phyloP scores from a whole-genome alignment of 1,140 invertebrate genomes.

The Charaxes varanes region DNA sequence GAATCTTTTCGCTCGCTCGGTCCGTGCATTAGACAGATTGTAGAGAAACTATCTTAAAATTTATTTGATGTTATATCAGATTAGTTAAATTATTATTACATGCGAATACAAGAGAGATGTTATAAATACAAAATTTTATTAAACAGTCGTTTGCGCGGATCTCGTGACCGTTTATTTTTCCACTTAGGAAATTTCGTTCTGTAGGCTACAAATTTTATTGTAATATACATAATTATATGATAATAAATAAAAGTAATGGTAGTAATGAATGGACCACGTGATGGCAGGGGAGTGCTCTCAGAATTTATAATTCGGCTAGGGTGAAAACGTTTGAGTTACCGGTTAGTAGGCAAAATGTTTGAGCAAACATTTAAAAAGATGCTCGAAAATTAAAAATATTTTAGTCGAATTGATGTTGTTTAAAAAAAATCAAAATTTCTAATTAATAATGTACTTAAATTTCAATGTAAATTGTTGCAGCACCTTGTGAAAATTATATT shows the following conservation, averaged over 20 bases:
- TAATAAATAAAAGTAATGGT: conserved; percentile 43
- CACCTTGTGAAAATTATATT: conserved; percentile 63
- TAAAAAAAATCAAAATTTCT: conserved; percentile 67
- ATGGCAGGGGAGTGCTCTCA: conserved; percentile 64
- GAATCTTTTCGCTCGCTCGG: conserved; percentile 25
- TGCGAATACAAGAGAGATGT: background rate
- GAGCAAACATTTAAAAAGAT: conserved; percentile 71
- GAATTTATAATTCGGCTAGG: conserved; percentile 65
- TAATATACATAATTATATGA: conserved; percentile 59
- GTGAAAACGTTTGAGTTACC: conserved; percentile 58
- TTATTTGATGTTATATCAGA: conserved; percentile 4
- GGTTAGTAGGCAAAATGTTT: conserved; percentile 64
- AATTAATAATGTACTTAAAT: conserved; percentile 71
- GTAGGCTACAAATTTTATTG: conserved; percentile 73
- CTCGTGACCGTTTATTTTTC: conserved; percentile 39
- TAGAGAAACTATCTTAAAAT: background rate
- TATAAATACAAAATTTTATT: conserved; percentile 2
- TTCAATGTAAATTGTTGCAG: conserved; percentile 70
- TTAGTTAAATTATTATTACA: conserved; percentile 19
- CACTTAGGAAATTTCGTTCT: conserved; percentile 70
- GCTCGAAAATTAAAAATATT: conserved; percentile 59
- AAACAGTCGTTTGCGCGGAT: conserved; percentile 25
- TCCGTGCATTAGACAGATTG: conserved; percentile 21
- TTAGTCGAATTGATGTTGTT: conserved; percentile 73
- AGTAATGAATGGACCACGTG: conserved; percentile 68